Base-by-base conservation (phyloP, 2,113 vertebrate species). In the Fregetta grallaria region DNA sequence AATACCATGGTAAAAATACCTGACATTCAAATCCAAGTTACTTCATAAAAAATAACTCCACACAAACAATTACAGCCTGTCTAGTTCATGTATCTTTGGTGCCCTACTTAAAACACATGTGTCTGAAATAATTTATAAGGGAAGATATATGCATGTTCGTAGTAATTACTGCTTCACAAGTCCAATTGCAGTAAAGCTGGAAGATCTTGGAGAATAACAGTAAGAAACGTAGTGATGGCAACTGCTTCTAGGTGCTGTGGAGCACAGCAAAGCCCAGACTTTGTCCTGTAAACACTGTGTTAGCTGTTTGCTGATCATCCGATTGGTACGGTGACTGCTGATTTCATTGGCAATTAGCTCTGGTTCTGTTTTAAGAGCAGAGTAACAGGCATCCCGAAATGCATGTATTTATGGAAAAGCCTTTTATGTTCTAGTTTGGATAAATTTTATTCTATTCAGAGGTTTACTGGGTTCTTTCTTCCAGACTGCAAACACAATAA, bases 61-160 rank as follows among this genome's bases (percentile, higher is more conserved):
- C 23, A 42, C 44, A 58, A 74, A 42, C 53, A 66, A 61, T 61
- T 52, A 63, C 17, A 81, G 22, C 23, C n/a, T 26, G 40, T 63
- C 34, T 27, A 74, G 58, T 86, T 93, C 42, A 30, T 74, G 22
- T 65, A 75, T 87, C 83, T 74, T 91, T 77, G 45, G 45, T 53
- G 53, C 58, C 81, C 94, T 92, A 61, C 94, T 95, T 73, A 88
- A 95, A 97, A 88, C 5, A 76, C 4, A 4, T 36, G 29, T 40
- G 67, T 68, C 82, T 96, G 95, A 92, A 96, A 98, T 97, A 85
- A 98, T 98, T 92, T 75, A 97, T 97, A 73, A 93, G 61, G 32
- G 36, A 62, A 72, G 36, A 74, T 29, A 50, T 18, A 44, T 96
- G 92, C 84, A 96, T 90, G 96, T 94, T 94, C 82, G 94, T 91